These are phyloP conservation scores for Amphipyra tragopoginis DNA, from an alignment of 2,888 invertebrate genomes.

Conservation along the genomic window DNA sequence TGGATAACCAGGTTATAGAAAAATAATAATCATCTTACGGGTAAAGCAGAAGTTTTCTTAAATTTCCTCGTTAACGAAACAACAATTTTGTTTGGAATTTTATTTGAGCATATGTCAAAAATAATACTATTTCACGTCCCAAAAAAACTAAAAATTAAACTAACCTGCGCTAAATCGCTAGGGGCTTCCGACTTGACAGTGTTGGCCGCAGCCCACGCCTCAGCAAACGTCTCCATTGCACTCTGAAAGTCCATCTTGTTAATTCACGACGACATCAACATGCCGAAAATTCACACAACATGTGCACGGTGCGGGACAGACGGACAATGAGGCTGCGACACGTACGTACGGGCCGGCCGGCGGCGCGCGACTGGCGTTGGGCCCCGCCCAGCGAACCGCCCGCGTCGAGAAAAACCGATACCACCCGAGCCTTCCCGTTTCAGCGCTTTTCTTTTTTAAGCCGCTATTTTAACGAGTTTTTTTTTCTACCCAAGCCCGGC, in stretches of 20 bases:
- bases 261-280: constrained; percentile 87
- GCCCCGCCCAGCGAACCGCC: constrained; percentile 89
- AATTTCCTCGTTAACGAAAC: not conserved
- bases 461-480: constrained; percentile 89
- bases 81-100: too few species aligned
- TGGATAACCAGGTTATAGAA: too few species aligned
- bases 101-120: not conserved
- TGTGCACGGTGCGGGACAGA: constrained; percentile 74
- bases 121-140: not conserved
- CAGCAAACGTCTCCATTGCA: constrained; percentile 99
- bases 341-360: constrained; percentile 90
- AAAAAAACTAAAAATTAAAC: constrained; percentile 59
- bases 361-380: constrained; percentile 90
- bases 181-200: constrained; percentile 91
- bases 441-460: constrained; percentile 90
- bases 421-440: constrained; percentile 88
- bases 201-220: constrained; percentile 98
- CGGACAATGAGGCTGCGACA: constrained; percentile 63
- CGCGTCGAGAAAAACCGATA: constrained; percentile 88
- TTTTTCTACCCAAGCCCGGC: constrained; percentile 82
- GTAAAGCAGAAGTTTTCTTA: not conserved
- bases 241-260: constrained; percentile 98
- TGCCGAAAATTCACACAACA: constrained; percentile 85
- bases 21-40: too few species aligned
- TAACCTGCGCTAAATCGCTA: constrained; percentile 92